Conservation (phyloP, 2,113 vertebrate species). For the Corythornis madagascariensis region DNA sequence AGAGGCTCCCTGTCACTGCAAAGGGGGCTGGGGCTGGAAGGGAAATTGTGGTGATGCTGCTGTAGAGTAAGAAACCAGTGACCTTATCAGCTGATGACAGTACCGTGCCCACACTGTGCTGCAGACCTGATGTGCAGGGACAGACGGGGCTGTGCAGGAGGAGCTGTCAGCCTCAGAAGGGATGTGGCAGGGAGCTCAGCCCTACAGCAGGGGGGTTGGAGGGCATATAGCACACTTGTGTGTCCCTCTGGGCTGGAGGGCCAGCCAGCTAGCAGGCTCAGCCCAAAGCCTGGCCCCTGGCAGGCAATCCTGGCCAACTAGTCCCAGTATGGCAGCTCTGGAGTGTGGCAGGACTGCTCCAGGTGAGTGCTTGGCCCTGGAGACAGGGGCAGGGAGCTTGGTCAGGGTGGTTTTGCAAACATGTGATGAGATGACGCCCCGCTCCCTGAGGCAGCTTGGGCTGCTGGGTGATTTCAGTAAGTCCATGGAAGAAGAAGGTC, state of each 20-base stretch:
- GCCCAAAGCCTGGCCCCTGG: not conserved
- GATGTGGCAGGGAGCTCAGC: not conserved
- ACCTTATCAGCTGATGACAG: not conserved
- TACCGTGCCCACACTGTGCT: not conserved
- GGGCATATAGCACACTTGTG: accelerated
- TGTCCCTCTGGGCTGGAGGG: not conserved
- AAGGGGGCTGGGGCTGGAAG: not conserved
- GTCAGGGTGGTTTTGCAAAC: accelerated
- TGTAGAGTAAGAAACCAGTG: not conserved
- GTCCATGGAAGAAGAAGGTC: not conserved
- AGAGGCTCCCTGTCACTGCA: not conserved
- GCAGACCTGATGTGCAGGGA: not conserved
- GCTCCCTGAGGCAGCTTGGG: not conserved
- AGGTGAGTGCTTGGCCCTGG: not conserved
- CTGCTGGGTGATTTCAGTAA: not conserved
- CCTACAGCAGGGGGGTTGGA: not conserved
- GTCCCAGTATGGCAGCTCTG: not conserved
- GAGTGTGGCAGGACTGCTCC: not conserved
- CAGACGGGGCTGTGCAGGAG: accelerated
- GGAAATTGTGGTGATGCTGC: not conserved
- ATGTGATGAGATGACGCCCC: not conserved
- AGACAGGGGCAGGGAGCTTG: not conserved
- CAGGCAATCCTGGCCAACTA: not conserved
- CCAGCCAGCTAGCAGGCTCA: not conserved
- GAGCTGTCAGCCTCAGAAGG: not conserved